phyloP scores from a whole-genome alignment of 2,888 invertebrate genomes.

The Ectropis crepuscularia region DNA sequence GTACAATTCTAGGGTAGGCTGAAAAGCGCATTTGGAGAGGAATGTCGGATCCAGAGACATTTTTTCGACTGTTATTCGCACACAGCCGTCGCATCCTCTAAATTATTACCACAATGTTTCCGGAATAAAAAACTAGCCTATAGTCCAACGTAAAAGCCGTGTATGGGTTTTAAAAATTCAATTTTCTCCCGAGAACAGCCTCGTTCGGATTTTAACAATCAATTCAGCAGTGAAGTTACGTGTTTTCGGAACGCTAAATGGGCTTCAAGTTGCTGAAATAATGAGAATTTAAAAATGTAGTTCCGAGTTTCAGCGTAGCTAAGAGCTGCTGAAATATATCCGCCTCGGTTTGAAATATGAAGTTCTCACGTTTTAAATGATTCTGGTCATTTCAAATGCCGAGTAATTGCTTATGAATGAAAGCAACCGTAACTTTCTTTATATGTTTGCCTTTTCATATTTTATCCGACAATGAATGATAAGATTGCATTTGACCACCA shows the following conservation, averaged over 20 bases:
- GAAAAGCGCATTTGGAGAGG: constrained; percentile 44
- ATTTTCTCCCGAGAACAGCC: constrained; percentile 51
- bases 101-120: constrained; percentile 64
- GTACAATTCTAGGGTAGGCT: constrained; percentile 35
- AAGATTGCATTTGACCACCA: neutral
- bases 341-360: constrained; percentile 23
- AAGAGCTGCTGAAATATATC: constrained; percentile 41
- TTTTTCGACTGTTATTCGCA: constrained; percentile 52
- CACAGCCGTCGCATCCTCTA: constrained; percentile 47
- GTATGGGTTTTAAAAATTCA: constrained; percentile 61
- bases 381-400: constrained; percentile 23
- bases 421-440: neutral
- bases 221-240: constrained; percentile 51
- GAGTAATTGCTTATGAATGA: constrained; percentile 19
- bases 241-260: constrained; percentile 45
- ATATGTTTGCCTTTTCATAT: too few relatives aligned
- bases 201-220: constrained; percentile 54
- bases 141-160: constrained; percentile 50
- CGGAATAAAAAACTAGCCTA: constrained; percentile 52
- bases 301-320: constrained; percentile 39
- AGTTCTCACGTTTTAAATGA: constrained; percentile 23
- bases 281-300: constrained; percentile 63
- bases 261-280: constrained; percentile 50
- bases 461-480: neutral
- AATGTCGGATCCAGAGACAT: constrained; percentile 34